phyloP scores from a whole-genome alignment of 2,888 invertebrate species.

The Sphecodes monilicornis region DNA sequence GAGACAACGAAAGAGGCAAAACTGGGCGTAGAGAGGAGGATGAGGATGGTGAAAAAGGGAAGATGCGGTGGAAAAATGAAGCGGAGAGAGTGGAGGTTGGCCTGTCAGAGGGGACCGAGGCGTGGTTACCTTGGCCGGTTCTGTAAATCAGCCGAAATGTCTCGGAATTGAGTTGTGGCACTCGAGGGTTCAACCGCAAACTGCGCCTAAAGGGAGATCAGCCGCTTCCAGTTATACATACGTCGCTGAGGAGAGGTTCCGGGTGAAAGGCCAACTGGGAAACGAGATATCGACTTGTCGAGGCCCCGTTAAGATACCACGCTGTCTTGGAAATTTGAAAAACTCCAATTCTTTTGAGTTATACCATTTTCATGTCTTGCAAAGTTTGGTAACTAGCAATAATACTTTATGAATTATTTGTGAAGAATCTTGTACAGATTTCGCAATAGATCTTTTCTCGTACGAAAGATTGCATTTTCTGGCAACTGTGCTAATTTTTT shows the following conservation, averaged over 20 bases:
- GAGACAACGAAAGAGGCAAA: constrained; percentile 16
- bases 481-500: no score
- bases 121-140: constrained; percentile 66
- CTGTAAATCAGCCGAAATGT: constrained; percentile 79
- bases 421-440: no score
- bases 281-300: constrained; percentile 28
- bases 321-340: not conserved
- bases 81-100: not conserved
- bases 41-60: not conserved
- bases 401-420: no score
- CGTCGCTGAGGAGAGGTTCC: constrained; percentile 51
- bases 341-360: not conserved
- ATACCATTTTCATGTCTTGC: no score
- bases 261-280: constrained; percentile 45
- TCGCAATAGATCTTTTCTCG: no score
- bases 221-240: constrained; percentile 67
- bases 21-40: not conserved
- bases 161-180: constrained; percentile 78
- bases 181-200: constrained; percentile 75
- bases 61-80: constrained; percentile 20
- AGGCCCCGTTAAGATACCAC: not conserved
- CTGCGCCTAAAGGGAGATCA: constrained; percentile 69
- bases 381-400: no score
- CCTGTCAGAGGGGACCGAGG: constrained; percentile 22
- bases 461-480: no score